Conservation (phyloP, 2,797 vertebrate species). For the Glossophaga mutica region DNA sequence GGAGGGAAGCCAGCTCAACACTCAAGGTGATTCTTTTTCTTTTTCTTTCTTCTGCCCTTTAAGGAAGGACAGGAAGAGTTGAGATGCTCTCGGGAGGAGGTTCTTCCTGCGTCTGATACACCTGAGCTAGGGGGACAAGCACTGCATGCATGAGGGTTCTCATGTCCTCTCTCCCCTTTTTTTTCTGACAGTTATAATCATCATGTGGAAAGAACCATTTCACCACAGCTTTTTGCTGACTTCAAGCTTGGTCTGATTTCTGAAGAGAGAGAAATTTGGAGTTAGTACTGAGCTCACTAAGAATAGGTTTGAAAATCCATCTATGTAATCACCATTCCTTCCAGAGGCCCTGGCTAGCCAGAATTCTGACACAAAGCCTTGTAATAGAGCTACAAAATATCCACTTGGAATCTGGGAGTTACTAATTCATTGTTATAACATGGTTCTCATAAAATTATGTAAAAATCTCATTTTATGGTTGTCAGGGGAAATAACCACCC, state of each 20-base stretch:
- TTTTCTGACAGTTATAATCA: background rate
- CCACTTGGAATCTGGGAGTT: slow-evolving; percentile 46
- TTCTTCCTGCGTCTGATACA: background rate
- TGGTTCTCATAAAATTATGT: slow-evolving; percentile 49
- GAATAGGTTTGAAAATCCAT: slow-evolving; percentile 9
- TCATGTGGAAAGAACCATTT: background rate
- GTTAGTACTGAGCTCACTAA: background rate
- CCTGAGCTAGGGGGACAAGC: background rate
- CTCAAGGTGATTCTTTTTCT: background rate
- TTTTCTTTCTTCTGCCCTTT: background rate
- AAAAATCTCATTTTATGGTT: slow-evolving; percentile 57
- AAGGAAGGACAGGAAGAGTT: background rate
- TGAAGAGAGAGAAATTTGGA: background rate
- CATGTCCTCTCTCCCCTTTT: background rate
- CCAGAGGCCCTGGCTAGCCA: background rate
- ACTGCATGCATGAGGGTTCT: background rate
- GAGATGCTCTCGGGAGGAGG: background rate
- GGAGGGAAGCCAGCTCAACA: background rate
- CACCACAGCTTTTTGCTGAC: background rate
- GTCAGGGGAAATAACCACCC: slow-evolving; percentile 50
- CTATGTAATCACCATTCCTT: background rate
- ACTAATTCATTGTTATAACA: slow-evolving; percentile 60
- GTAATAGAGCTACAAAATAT: slow-evolving; percentile 43
- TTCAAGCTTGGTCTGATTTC: background rate
- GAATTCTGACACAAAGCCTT: slow-evolving; percentile 37